A percentile compares a stretch with the other conserved stretches of the same genome.
These are phyloP conservation scores for Sciurus niger DNA, from an alignment of 2,113 vertebrate species.

Conservation along the genomic window DNA sequence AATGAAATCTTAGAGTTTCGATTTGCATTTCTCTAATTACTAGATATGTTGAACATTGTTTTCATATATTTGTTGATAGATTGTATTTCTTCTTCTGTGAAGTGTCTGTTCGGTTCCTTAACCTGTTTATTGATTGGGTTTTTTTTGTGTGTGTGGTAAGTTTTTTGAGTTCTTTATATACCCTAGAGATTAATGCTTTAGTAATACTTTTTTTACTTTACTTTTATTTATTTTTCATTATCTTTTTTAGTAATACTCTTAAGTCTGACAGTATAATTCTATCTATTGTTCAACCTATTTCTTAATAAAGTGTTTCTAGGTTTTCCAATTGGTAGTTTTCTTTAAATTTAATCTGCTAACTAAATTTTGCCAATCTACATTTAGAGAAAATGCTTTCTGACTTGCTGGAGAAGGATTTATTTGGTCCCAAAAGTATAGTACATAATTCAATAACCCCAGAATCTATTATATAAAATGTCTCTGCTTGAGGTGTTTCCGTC, in stretches of 20 bases:
- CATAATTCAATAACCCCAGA: not conserved
- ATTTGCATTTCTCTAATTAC: no score
- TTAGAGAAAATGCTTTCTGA: slow-evolving; percentile 49
- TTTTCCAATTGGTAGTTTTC: not conserved
- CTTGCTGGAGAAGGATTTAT: slow-evolving; percentile 4
- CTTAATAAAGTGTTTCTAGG: slow-evolving; percentile 36
- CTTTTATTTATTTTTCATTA: no score
- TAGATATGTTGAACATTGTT: no score
- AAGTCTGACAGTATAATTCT: slow-evolving; percentile 20
- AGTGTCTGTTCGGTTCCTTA: no score
- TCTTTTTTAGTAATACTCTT: not conserved
- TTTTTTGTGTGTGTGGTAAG: no score
- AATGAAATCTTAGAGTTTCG: no score
- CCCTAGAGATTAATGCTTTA: no score
- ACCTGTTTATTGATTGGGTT: no score
- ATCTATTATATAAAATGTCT: slow-evolving; percentile 48
- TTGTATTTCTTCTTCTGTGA: no score
- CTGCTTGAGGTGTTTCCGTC: not conserved
- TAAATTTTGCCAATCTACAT: not conserved
- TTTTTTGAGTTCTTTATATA: no score
- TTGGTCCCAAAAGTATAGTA: slow-evolving; percentile 33
- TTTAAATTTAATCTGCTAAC: slow-evolving; percentile 30
- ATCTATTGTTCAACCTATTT: slow-evolving; percentile 23
- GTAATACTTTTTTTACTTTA: no score
- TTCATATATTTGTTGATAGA: no score